These are phyloP conservation scores for Urophycis tenuis DNA, from an alignment of 2,797 vertebrate genomes.

Conservation along the genomic window DNA sequence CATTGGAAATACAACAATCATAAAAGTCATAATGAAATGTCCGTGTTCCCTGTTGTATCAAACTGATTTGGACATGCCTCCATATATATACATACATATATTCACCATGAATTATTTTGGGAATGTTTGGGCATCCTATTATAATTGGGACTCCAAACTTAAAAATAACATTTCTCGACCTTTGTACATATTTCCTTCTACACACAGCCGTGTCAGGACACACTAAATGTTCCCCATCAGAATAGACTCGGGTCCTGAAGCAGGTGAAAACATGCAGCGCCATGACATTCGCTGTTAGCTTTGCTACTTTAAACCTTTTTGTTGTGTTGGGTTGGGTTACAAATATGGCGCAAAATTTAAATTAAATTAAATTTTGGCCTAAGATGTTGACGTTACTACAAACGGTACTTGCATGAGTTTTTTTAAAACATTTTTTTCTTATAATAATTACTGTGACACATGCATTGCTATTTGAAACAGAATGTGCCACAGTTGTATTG, in stretches of 20 bases:
- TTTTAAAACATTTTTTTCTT: too few species aligned
- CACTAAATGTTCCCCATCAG: background rate
- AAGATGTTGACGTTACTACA: background rate
- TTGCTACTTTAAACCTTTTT: background rate
- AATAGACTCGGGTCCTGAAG: background rate
- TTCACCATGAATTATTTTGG: background rate
- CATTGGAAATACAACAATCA: background rate
- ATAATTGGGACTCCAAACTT: background rate
- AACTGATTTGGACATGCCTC: background rate
- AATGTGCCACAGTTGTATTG: background rate
- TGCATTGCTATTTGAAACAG: background rate
- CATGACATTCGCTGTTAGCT: background rate
- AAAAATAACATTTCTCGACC: background rate
- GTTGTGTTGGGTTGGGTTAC: background rate
- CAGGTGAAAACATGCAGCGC: background rate
- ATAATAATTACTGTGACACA: too few species aligned
- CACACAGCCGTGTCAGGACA: background rate
- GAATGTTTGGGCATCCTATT: background rate
- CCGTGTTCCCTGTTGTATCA: background rate
- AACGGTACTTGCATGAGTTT: too few species aligned
- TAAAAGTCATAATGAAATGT: background rate
- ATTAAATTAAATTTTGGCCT: background rate
- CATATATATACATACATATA: background rate
- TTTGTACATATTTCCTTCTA: constrained; percentile 1
- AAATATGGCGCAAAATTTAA: background rate